Conservation (phyloP, 2,888 invertebrate species). For the Sympetrum striolatum region DNA sequence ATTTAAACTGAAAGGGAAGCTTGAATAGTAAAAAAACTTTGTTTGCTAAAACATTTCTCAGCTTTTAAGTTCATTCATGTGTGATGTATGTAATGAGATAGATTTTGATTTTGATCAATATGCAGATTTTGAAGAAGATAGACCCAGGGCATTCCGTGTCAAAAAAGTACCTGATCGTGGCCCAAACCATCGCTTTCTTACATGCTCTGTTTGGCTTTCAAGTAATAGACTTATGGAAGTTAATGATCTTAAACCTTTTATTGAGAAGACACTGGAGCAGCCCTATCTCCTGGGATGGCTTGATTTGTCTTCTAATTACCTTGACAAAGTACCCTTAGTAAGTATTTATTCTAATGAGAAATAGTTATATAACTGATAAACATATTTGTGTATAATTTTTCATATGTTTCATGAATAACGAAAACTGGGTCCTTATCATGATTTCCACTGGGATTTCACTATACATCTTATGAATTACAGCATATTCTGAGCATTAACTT, state of each 20-base stretch:
- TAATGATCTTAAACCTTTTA: background rate
- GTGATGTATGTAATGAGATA: too few relatives aligned
- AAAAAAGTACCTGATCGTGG: background rate
- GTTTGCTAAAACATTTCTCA: too few relatives aligned
- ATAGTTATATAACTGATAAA: background rate
- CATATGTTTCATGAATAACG: background rate
- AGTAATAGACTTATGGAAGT: background rate
- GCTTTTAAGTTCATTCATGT: too few relatives aligned
- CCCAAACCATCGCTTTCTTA: background rate
- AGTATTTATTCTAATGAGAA: background rate
- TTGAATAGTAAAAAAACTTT: too few relatives aligned
- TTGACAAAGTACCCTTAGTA: background rate
- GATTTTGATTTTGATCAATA: background rate
- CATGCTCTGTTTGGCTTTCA: slow-evolving; percentile 2
- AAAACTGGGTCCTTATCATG: background rate
- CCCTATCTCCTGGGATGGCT: slow-evolving; percentile 26
- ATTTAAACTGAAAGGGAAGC: too few relatives aligned
- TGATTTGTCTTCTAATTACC: slow-evolving; percentile 18
- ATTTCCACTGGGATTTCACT: background rate
- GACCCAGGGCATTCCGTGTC: background rate
- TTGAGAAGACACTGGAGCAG: background rate
- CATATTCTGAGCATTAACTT: too few relatives aligned
- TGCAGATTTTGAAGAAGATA: background rate
- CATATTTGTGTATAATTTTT: background rate
- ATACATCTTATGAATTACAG: too few relatives aligned